Evolutionary conservation across 2,113 vertebrate genomes (phyloP).

Genomic region (Poecile atricapillus): DNA sequence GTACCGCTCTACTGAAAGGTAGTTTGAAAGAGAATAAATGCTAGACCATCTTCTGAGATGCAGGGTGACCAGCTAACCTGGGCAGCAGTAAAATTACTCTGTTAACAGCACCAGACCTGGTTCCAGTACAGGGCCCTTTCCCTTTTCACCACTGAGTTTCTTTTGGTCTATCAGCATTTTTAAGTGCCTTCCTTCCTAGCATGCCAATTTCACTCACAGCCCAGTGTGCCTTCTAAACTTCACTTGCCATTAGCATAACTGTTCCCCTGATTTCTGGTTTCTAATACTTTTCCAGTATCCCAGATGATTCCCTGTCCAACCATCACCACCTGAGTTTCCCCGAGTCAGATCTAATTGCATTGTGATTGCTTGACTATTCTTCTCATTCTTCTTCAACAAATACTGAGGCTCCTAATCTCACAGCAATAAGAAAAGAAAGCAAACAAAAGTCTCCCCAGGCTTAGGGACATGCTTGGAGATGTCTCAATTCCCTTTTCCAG

Average conservation of each 20-base stretch:
- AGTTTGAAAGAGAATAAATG: background rate
- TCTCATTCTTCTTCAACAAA: background rate
- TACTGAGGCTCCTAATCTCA: background rate
- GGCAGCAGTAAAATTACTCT: background rate
- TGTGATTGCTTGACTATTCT: background rate
- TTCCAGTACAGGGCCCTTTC: background rate
- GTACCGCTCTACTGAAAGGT: background rate
- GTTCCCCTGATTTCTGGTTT: background rate
- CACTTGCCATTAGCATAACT: background rate
- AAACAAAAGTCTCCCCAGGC: background rate
- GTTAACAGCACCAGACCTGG: background rate
- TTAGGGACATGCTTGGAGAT: background rate
- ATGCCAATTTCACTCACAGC: background rate
- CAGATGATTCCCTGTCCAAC: background rate
- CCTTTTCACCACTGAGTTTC: background rate
- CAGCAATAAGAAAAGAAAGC: conserved; percentile 5
- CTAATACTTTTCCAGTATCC: background rate
- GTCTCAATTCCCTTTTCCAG: background rate
- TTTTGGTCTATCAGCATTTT: background rate
- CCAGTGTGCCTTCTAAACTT: background rate
- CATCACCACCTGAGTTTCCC: background rate
- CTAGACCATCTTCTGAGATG: background rate
- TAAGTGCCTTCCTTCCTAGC: background rate
- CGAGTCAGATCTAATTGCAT: background rate
- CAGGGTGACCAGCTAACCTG: background rate